Conservation (phyloP, 2,888 invertebrate genomes). For the Cynaeus angustus region DNA sequence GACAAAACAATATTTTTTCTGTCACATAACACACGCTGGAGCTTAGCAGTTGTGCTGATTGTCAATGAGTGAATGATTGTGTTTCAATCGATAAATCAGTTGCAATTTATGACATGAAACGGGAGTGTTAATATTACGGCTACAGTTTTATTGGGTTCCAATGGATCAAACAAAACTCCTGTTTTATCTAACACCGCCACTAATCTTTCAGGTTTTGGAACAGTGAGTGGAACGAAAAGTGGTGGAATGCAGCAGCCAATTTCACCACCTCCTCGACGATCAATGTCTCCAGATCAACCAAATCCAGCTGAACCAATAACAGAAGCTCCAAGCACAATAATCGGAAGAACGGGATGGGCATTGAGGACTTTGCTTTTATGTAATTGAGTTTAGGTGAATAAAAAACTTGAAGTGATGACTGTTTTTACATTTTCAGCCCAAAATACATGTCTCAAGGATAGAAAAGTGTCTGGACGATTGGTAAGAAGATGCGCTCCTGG, state of each 20-base stretch:
- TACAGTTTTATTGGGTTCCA: too few species aligned
- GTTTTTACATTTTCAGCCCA: constrained; percentile 70
- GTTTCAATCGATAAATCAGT: too few species aligned
- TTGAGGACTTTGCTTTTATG: constrained; percentile 80
- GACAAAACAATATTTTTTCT: too few species aligned
- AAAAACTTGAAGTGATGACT: neutral
- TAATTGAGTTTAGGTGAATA: constrained; percentile 71
- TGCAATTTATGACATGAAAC: too few species aligned
- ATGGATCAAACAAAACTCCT: too few species aligned
- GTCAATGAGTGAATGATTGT: too few species aligned
- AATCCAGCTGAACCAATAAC: constrained; percentile 81
- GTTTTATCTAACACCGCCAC: neutral
- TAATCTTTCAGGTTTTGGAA: constrained; percentile 73
- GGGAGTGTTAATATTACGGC: too few species aligned
- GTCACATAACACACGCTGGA: too few species aligned
- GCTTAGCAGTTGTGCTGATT: too few species aligned
- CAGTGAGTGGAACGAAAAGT: constrained; percentile 64
- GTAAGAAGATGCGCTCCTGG: constrained; percentile 84
- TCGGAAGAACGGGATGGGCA: constrained; percentile 81
- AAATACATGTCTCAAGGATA: constrained; percentile 71
- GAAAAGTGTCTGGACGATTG: constrained; percentile 76
- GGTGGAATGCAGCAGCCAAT: constrained; percentile 66
- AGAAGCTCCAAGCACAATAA: constrained; percentile 79
- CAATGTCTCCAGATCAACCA: constrained; percentile 78
- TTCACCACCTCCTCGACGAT: constrained; percentile 75